Conservation (phyloP, 2,797 vertebrate genomes). For the Sibirionetta formosa region DNA sequence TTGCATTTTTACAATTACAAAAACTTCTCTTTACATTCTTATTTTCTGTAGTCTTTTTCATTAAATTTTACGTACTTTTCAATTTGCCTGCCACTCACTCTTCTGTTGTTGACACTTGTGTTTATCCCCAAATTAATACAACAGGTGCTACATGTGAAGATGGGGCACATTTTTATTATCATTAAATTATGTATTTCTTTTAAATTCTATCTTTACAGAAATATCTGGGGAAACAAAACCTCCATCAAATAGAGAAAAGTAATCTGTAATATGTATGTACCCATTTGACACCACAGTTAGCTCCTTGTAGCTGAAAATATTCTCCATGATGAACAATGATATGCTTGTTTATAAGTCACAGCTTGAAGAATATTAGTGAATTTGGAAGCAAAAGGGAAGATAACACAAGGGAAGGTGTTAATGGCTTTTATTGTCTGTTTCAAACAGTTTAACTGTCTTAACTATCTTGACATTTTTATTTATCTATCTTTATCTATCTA, state of each 20-base stretch:
- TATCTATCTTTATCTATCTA: not conserved
- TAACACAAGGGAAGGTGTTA: not conserved
- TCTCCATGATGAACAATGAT: not conserved
- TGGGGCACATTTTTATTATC: not conserved
- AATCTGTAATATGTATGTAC: too few species aligned
- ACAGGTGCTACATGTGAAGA: not conserved
- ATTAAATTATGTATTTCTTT: not conserved
- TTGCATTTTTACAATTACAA: not conserved
- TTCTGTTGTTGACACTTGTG: not conserved
- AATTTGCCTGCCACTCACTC: not conserved
- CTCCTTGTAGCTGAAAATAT: not conserved
- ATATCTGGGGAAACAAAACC: not conserved
- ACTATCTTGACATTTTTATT: not conserved
- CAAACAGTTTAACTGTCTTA: not conserved
- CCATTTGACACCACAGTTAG: not conserved
- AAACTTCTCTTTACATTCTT: not conserved
- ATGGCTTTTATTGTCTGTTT: not conserved
- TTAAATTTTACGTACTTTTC: not conserved
- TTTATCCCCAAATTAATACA: not conserved
- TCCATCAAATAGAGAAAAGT: not conserved
- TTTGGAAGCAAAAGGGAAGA: not conserved
- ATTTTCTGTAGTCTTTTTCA: not conserved
- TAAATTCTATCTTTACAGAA: not conserved
- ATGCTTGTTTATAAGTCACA: not conserved
- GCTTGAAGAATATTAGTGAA: not conserved